Percentiles rank a stretch among this genome's conserved stretches.
These are phyloP conservation scores for Drosophila subobscura DNA, from an alignment of 1,140 invertebrate genomes.

Conservation along the genomic window DNA sequence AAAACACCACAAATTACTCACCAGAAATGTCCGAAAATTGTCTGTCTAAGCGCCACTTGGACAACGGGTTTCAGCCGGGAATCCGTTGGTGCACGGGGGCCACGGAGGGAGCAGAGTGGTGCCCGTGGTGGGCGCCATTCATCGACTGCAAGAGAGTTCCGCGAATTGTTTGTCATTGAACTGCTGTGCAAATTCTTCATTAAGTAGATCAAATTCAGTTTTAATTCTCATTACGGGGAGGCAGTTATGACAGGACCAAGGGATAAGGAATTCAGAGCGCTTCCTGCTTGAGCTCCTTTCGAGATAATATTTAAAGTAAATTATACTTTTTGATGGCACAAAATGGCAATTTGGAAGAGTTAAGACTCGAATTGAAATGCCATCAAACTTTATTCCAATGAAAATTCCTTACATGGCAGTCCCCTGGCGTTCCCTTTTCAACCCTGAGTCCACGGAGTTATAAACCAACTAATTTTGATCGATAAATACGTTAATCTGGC, in stretches of 20 bases:
- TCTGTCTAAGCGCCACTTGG: conserved; percentile 74
- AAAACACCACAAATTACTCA: conserved; percentile 55
- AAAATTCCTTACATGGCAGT: too few relatives aligned
- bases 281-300: too few relatives aligned
- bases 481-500: conserved; percentile 6
- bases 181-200: conserved; percentile 49
- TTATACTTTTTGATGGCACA: too few relatives aligned
- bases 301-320: background rate
- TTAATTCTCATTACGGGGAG: background rate
- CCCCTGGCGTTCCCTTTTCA: too few relatives aligned
- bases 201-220: conserved; percentile 51
- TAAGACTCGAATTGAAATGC: too few relatives aligned
- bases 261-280: background rate
- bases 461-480: background rate
- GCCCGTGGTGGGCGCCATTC: conserved; percentile 65
- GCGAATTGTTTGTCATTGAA: conserved; percentile 58
- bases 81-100: too few relatives aligned
- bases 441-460: background rate
- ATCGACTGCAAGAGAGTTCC: conserved; percentile 23
- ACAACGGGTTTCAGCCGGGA: conserved; percentile 62
- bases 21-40: conserved; percentile 67
- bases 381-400: too few relatives aligned
- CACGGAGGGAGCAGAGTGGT: background rate
- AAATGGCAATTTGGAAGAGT: too few relatives aligned
- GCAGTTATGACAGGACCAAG: background rate